A percentile compares a stretch with the other conserved stretches of the same genome.
phyloP scores from a whole-genome alignment of 2,797 vertebrate genomes.

The Rhinophrynus dorsalis region DNA sequence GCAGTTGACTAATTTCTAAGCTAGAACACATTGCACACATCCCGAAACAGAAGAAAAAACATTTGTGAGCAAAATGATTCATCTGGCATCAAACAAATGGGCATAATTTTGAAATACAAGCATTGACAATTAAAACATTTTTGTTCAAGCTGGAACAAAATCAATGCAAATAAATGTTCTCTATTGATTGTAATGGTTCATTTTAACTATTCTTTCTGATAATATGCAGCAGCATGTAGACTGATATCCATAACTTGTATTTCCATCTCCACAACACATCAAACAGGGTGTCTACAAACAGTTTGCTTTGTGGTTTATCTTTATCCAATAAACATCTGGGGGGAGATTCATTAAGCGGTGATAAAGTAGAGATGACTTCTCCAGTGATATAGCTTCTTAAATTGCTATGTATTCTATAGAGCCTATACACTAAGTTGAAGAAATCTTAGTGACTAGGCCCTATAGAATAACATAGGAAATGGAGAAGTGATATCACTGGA shows the following conservation, averaged over 20 bases:
- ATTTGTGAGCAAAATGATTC: neutral
- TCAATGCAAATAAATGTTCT: neutral
- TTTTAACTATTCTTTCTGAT: neutral
- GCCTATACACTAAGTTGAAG: no score
- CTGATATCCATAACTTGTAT: neutral
- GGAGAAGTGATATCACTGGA: no score
- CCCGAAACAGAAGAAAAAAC: neutral
- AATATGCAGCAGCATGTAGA: constrained; percentile 4
- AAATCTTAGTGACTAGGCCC: no score
- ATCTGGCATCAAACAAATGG: constrained; percentile 10
- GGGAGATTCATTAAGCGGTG: no score
- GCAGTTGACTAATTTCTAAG: neutral
- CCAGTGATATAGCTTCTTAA: no score
- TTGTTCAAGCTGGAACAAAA: neutral
- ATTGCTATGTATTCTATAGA: no score
- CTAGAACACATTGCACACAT: neutral
- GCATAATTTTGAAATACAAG: neutral
- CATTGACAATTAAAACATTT: neutral
- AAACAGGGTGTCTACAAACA: neutral
- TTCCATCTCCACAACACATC: neutral
- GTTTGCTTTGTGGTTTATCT: neutral
- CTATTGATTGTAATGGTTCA: constrained; percentile 6
- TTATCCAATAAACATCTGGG: constrained; percentile 5
- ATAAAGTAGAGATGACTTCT: no score
- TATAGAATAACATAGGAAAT: no score